Base-by-base conservation (phyloP, 1,140 invertebrate species). In the Drosophila nasuta region DNA sequence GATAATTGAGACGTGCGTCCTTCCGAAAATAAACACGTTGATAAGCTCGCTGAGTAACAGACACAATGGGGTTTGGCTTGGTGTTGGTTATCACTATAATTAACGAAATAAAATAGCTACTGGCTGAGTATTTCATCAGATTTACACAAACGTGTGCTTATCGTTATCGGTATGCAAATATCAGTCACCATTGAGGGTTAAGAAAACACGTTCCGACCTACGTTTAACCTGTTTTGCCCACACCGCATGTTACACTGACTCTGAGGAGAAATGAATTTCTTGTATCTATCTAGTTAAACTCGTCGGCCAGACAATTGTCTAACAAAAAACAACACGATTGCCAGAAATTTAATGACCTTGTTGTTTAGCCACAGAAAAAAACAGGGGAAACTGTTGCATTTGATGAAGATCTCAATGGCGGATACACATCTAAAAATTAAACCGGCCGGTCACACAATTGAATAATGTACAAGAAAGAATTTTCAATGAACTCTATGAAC, bases 331-430 rank as follows among this genome's bases (percentile, higher is more conserved):
- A 8, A 33, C 7, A 33, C n/a, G 35, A 17, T 45, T 71, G 72
- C 66, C 59, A 73, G 59, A 25, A 56, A 58, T 11, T 46, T 65
- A 75, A 75, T 57, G 60, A 75, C 73, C 73, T 75, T 75, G 68
- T 33, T 28, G 30, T 11, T 17, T 33, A 20, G 59, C 1, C 30
- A 57, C 38, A 52, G 35, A 8, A 25, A 63, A 20, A 62, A 17
- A 54, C 48, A 13, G n/a, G 35, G 8, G 17, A 25, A 62, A 72
- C 2, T 8, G 25, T 4, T 20, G 56, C 43, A 64, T 17, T n/a
- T 28, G 13, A 60, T 45, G 57, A 60, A 35, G 2, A 38, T 6
- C 15, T 6, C 25, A 33, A 33, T 54, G 15, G 1, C 13, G 51
- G 3, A 35, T 11, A 33, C 5, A 15, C 7, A 17, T 13, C 3